phyloP scores from a whole-genome alignment of 2,888 invertebrate species.

The Cheilosia vernalis region DNA sequence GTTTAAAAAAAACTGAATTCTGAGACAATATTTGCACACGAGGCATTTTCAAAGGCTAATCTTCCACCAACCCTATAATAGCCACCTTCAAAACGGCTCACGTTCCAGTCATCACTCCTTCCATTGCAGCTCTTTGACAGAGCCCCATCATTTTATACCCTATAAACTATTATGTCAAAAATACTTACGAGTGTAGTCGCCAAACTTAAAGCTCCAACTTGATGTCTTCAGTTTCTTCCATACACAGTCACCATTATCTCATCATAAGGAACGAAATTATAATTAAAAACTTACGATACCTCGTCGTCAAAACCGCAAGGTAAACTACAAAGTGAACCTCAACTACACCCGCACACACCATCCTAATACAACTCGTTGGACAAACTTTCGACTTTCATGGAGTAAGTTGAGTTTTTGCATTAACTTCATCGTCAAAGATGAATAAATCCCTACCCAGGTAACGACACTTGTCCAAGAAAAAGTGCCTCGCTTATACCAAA shows the following conservation, averaged over 20 bases:
- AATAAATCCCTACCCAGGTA: constrained; percentile 45
- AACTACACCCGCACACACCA: not conserved
- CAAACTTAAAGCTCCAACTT: not conserved
- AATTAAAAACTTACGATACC: constrained; percentile 61
- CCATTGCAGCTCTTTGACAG: too few relatives aligned
- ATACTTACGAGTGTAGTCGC: too few relatives aligned
- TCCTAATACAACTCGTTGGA: constrained; percentile 5
- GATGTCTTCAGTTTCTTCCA: constrained; percentile 5
- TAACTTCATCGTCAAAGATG: constrained; percentile 56
- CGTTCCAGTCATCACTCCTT: too few relatives aligned
- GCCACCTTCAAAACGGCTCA: too few relatives aligned
- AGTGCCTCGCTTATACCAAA: constrained; percentile 24
- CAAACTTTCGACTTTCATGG: constrained; percentile 59
- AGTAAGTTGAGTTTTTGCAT: constrained; percentile 53
- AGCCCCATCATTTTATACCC: not conserved
- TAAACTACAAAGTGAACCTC: constrained; percentile 41
- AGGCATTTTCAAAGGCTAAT: too few relatives aligned
- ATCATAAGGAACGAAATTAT: constrained; percentile 3
- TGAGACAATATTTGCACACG: too few relatives aligned
- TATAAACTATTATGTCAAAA: not conserved
- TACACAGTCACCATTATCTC: not conserved
- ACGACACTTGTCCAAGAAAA: constrained; percentile 15
- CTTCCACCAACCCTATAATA: too few relatives aligned
- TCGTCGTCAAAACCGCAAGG: constrained; percentile 4
- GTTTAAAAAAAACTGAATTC: too few relatives aligned